Percentiles rank a stretch among this genome's conserved stretches.
These are phyloP conservation scores for Semotilus atromaculatus DNA, from an alignment of 2,797 vertebrate species.

Conservation along the genomic window DNA sequence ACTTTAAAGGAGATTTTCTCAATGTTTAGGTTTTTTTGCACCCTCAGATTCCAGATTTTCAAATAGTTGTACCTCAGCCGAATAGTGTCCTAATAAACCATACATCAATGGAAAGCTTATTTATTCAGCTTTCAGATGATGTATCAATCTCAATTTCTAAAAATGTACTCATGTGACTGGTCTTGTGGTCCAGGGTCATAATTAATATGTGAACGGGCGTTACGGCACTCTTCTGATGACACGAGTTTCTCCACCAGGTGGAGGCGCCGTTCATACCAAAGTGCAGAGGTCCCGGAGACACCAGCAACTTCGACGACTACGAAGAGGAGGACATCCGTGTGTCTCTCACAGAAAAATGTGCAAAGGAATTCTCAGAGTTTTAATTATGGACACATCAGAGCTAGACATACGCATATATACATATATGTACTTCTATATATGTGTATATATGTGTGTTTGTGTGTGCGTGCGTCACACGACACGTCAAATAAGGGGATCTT, in stretches of 20 bases:
- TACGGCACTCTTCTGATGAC: neutral
- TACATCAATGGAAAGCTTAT: no score
- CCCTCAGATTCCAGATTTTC: no score
- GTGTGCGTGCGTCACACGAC: conserved; percentile 50
- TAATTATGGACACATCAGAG: conserved; percentile 89
- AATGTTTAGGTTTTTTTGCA: no score
- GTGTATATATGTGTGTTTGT: conserved; percentile 6
- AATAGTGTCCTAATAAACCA: no score
- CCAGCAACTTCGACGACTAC: conserved; percentile 99
- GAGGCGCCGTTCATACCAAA: conserved; percentile 99
- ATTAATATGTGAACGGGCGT: neutral
- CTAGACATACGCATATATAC: conserved; percentile 63
- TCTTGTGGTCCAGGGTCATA: no score
- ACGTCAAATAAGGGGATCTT: conserved; percentile 87
- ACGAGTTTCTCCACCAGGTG: conserved; percentile 78
- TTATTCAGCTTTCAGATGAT: no score
- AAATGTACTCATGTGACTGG: no score
- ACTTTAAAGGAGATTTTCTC: no score
- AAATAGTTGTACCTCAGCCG: no score
- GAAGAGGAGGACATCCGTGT: conserved; percentile 98
- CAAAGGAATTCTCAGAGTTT: conserved; percentile 98
- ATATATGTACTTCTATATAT: conserved; percentile 43
- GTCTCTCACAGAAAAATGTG: conserved; percentile 97
- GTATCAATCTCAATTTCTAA: no score
- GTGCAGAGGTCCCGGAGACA: conserved; percentile 98